Percentiles rank a stretch among this genome's conserved stretches.
These are phyloP conservation scores for Zaprionus ghesquierei DNA, from an alignment of 1,140 invertebrate genomes.

Conservation along the genomic window DNA sequence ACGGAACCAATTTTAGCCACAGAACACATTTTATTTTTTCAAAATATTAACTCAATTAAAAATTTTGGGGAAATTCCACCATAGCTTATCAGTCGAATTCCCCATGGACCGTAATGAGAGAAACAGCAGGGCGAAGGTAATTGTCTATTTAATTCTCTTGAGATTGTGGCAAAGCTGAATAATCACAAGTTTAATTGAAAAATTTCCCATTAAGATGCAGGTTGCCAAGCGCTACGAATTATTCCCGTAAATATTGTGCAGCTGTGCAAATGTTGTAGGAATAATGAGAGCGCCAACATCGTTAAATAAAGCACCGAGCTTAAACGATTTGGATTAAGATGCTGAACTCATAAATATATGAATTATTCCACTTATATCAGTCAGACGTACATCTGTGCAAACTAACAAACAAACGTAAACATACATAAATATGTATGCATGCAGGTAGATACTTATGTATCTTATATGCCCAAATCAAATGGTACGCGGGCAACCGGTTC, in stretches of 20 bases:
- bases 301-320: background rate
- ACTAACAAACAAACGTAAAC: background rate
- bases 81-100: no score
- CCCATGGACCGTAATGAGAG: no score
- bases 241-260: background rate
- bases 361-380: no score
- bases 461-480: background rate
- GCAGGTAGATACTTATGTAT: background rate
- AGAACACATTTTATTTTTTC: background rate
- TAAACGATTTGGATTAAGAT: no score
- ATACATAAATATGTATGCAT: background rate
- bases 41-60: no score
- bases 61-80: no score
- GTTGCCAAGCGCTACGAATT: background rate
- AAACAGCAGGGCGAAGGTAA: no score
- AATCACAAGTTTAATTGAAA: background rate
- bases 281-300: background rate
- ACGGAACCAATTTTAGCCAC: background rate
- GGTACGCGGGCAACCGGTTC: slow-evolving; percentile 4
- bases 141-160: background rate
- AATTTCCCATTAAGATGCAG: background rate
- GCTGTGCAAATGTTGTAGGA: background rate
- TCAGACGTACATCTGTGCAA: no score
- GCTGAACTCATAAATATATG: no score
- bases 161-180: background rate